phyloP scores from a whole-genome alignment of 1,140 invertebrate species.

The Oedothorax gibbosus region DNA sequence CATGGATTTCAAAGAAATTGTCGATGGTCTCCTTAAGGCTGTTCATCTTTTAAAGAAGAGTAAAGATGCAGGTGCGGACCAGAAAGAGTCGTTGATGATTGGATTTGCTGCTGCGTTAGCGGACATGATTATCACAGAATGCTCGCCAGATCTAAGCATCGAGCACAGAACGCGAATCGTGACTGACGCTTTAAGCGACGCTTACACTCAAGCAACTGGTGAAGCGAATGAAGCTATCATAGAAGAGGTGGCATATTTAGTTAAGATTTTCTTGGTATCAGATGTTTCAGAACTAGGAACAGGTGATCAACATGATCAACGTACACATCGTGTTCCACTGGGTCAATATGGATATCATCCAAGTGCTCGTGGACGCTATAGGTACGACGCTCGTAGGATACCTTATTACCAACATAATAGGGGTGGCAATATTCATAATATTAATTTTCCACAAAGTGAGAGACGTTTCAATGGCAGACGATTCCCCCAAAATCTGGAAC shows the following conservation, averaged over 20 bases:
- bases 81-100: slow-evolving; percentile 9
- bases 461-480: too few species aligned
- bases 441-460: too few species aligned
- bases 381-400: too few species aligned
- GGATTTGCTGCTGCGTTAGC: slow-evolving; percentile 13
- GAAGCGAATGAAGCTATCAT: background rate
- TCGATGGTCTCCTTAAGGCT: background rate
- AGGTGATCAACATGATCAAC: too few species aligned
- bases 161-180: slow-evolving; percentile 6
- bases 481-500: too few species aligned
- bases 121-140: slow-evolving; percentile 8
- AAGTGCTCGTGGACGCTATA: too few species aligned
- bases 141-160: background rate
- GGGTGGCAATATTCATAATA: too few species aligned
- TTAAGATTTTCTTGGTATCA: slow-evolving; percentile 8
- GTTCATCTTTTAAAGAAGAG: background rate
- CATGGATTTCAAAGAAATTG: slow-evolving; percentile 4
- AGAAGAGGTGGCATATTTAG: background rate
- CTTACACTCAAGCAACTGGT: background rate
- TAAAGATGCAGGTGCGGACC: background rate
- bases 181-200: slow-evolving; percentile 5
- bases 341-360: too few species aligned
- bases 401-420: too few species aligned
- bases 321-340: too few species aligned
- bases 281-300: background rate